Conservation (phyloP, 2,113 vertebrate species). For the Hydrochoerus hydrochaeris region DNA sequence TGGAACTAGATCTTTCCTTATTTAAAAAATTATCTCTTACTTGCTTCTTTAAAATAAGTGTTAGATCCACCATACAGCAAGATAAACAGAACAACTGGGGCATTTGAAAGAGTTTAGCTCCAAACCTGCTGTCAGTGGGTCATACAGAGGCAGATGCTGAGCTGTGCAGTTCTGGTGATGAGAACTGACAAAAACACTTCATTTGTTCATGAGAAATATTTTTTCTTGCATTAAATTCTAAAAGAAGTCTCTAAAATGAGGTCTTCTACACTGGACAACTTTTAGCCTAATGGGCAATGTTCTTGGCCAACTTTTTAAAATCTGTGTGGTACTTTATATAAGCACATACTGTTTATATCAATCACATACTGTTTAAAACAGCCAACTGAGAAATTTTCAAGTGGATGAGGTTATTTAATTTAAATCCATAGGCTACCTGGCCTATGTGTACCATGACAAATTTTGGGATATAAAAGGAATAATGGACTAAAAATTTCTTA, state of each 20-base stretch:
- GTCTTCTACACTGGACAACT: not conserved
- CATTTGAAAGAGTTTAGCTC: not conserved
- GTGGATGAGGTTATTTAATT: constrained; percentile 12
- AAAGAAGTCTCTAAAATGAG: not conserved
- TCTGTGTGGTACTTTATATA: not conserved
- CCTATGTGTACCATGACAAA: not conserved
- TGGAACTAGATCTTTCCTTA: constrained; percentile 1
- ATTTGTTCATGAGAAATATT: not conserved
- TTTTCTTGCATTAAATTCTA: not conserved
- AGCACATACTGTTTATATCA: not conserved
- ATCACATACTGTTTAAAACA: not conserved
- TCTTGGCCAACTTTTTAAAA: constrained; percentile 1
- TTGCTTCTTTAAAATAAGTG: not conserved
- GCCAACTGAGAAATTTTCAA: not conserved
- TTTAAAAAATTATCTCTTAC: not conserved
- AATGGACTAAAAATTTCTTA: not conserved
- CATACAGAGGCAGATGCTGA: not conserved
- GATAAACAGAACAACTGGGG: not conserved
- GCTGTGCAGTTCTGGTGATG: not conserved
- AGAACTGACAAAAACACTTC: not conserved
- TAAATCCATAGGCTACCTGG: not conserved
- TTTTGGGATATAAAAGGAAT: not conserved
- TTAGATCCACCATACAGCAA: not conserved
- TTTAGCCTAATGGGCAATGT: not conserved
- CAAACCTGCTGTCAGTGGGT: not conserved